Percentiles rank a stretch among this genome's conserved stretches.
Conservation (phyloP, 2,888 invertebrate species). For the Congeria kusceri region DNA sequence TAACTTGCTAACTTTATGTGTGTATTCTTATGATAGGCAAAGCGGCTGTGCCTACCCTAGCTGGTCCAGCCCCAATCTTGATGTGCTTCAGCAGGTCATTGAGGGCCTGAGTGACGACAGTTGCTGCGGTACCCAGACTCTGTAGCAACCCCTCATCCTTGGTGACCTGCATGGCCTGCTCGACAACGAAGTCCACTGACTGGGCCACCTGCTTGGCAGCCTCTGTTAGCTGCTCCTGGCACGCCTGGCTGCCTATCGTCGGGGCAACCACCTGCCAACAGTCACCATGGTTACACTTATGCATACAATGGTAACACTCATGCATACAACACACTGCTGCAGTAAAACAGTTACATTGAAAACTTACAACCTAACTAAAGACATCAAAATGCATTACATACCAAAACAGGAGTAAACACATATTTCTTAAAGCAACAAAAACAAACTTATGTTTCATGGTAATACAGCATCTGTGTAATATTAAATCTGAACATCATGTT, state of each 20-base stretch:
- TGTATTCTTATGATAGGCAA: too few species aligned
- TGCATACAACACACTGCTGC: too few species aligned
- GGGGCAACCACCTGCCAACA: constrained; percentile 87
- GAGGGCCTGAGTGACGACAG: constrained; percentile 94
- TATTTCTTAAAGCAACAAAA: too few species aligned
- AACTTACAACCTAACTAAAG: too few species aligned
- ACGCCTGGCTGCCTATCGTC: constrained; percentile 87
- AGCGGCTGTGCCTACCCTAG: constrained; percentile 62
- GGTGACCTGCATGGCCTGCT: constrained; percentile 88
- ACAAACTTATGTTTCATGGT: too few species aligned
- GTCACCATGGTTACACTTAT: not conserved
- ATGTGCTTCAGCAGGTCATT: constrained; percentile 96
- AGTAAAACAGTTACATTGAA: too few species aligned
- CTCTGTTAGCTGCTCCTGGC: constrained; percentile 94
- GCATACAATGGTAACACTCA: not conserved
- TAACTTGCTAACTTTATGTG: too few species aligned
- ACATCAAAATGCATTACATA: too few species aligned
- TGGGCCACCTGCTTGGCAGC: constrained; percentile 97
- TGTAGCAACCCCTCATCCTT: constrained; percentile 90
- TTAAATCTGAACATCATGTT: too few species aligned
- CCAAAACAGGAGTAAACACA: too few species aligned
- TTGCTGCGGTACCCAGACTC: constrained; percentile 93
- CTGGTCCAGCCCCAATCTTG: constrained; percentile 87
- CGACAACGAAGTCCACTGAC: constrained; percentile 95
- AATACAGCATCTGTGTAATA: too few species aligned